Conservation (phyloP, 2,888 invertebrate species). For the Leucoptera coffeella region DNA sequence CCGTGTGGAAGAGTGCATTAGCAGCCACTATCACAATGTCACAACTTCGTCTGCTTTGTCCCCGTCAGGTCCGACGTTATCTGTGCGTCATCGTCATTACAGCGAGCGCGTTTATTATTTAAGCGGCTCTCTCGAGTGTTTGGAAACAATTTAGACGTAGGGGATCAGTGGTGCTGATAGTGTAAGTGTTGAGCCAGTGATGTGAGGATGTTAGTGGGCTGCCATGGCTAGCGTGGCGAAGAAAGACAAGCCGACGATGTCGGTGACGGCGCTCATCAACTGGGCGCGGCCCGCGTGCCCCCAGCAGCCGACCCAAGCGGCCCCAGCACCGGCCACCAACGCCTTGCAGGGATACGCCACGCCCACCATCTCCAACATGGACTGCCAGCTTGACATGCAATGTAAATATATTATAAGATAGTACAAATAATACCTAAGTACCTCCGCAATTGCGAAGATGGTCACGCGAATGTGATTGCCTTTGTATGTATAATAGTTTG, state of each 20-base stretch:
- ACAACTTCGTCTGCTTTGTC: constrained; percentile 33
- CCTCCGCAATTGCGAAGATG: no score
- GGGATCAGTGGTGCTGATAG: background rate
- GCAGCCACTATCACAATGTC: constrained; percentile 45
- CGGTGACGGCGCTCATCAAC: constrained; percentile 75
- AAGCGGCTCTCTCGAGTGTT: background rate
- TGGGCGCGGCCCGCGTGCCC: constrained; percentile 57
- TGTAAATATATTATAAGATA: no score
- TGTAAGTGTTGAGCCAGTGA: constrained; percentile 21
- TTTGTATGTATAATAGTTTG: constrained; percentile 13
- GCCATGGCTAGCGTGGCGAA: constrained; percentile 63
- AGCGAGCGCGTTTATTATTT: no score
- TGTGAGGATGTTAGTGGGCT: constrained; percentile 43
- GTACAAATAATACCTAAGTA: no score
- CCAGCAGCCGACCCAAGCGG: constrained; percentile 23
- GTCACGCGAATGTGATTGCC: constrained; percentile 16
- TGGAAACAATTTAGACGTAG: no score
- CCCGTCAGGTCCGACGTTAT: constrained; percentile 18
- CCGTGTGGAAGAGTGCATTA: constrained; percentile 39
- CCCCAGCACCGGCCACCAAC: constrained; percentile 18
- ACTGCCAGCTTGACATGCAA: constrained; percentile 42
- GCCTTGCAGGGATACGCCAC: constrained; percentile 21
- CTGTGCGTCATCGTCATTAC: constrained; percentile 12
- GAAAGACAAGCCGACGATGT: constrained; percentile 83
- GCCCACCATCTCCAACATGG: constrained; percentile 23